Base-by-base conservation (phyloP, 1,140 invertebrate species). In the Lycorma delicatula region DNA sequence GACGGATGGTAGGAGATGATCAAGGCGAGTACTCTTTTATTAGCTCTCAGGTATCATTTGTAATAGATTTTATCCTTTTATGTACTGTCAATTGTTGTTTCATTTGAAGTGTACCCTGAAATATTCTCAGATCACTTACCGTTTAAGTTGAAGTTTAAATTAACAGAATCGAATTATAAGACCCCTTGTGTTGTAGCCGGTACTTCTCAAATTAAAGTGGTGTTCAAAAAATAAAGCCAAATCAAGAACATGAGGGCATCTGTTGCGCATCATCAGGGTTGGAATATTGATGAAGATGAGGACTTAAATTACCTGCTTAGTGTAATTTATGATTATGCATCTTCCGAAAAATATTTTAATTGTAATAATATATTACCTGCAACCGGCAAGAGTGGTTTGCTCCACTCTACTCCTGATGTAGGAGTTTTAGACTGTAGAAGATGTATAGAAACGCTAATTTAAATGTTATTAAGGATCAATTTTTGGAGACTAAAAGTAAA, bases 341-440 rank as follows among this genome's bases (percentile, higher is more conserved):
- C n/a, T n/a, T 44, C 41, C 2, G 16, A 44, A 13, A 16, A 22
- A 3, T 22, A 44, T 22, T 44, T 16, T 16, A 44, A 22, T 44
- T 44, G 5, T 18, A 7, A 44, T 3, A 9, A 44, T 16, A 44
- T 16, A 44, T 20, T 6, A 20, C 23, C 41, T 20, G n/a, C n/a
- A n/a, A n/a, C n/a, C n/a, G 23, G n/a, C 41, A 54, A 23, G 26
- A 2, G 4, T 54, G 53, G 53, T 54, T 54, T 44, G 53, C 34
- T 25, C 41, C 29, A 16, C 31, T 22, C 16, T 22, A 44, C 16
- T 13, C 16, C 5, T 25, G 36, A 25, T 7, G 18, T 7, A 38
- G 26, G 16, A 26, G 34, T 1, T 41, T 28, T 22, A 54, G 22
- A 25, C 53, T 54, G 1, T 38, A 38, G 3, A 34, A 6, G 2